Evolutionary conservation across 2,888 invertebrate genomes (phyloP), one percentile per base, ranked within the genome.

Genomic region (Agrotis puta): DNA sequence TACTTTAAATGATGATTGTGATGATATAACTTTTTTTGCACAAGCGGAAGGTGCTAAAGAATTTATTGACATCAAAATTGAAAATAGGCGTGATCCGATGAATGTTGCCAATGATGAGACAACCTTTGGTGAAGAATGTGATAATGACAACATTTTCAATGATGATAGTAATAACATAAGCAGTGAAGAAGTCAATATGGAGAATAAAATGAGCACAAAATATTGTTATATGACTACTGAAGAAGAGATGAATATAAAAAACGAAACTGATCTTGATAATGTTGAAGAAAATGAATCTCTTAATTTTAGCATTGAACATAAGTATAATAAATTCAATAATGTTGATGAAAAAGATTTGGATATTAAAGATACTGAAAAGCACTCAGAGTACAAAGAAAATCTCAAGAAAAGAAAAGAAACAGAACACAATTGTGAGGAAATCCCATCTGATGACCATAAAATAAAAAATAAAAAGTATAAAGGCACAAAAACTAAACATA

Each of bases 1-100:
- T 77, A 84, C 84, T 58, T 90, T 90, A 70, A 48, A 53, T 1
- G 27, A 77, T 39, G 77, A 74, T 0, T 84, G 82, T n/a, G 66
- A 47, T 16, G 83, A 89, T 65, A 73, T 74, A 22, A 53, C 27
- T 9, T 45, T 53, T 18, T 75, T 47, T 33, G 73, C 79, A 0
- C 45, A 59, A 3, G 7, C 67, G 2, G 83, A 58, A 0, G 78
- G 69, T 64, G 69, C 6, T 48, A 57, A 16, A 16, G 20, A 14
- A 5, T 22, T 5, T 2, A 56, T 45, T 63, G 22, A 22, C 1
- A 3, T 61, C 14, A 70, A 76, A 54, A 20, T 75, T 9, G 75
- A 57, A 33, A 59, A 20, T 7, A 13, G 6, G 3, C 18, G 6
- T 5, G 47, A 73, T 20, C 39, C 39, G 18, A 47, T 72, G 50